phyloP scores from a whole-genome alignment of 2,888 invertebrate species.

The Rhorus exstirpatorius region DNA sequence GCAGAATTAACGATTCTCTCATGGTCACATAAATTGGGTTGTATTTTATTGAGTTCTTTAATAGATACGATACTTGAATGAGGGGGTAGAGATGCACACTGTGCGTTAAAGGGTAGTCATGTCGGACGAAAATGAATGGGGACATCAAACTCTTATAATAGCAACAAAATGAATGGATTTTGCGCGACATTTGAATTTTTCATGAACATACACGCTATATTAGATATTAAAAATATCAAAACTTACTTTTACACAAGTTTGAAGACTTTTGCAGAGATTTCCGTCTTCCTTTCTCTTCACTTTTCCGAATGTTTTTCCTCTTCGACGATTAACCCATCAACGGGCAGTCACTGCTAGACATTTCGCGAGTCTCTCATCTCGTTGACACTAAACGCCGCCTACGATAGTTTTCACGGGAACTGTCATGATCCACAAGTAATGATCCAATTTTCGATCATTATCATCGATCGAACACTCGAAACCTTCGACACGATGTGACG shows the following conservation, averaged over 20 bases:
- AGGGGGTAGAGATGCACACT: too few relatives aligned
- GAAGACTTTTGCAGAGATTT: background rate
- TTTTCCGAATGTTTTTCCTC: background rate
- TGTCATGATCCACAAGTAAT: constrained; percentile 26
- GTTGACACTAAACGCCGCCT: constrained; percentile 40
- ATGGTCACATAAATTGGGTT: too few relatives aligned
- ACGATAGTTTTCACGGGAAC: constrained; percentile 25
- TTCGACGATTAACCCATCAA: constrained; percentile 20
- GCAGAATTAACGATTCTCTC: too few relatives aligned
- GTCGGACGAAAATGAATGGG: too few relatives aligned
- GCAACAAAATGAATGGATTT: background rate
- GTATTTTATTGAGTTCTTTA: too few relatives aligned
- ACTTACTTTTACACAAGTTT: constrained; percentile 61
- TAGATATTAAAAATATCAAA: background rate
- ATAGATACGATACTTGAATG: too few relatives aligned
- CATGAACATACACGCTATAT: background rate
- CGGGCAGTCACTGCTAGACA: constrained; percentile 42
- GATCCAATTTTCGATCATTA: constrained; percentile 12
- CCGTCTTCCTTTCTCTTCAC: constrained; percentile 12
- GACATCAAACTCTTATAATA: background rate
- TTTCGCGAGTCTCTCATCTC: constrained; percentile 27
- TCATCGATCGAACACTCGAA: constrained; percentile 10
- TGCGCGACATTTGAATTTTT: background rate
- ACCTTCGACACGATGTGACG: constrained; percentile 7
- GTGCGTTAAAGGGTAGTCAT: too few relatives aligned